Conservation (phyloP, 2,797 vertebrate species). For the Amblyraja radiata region DNA sequence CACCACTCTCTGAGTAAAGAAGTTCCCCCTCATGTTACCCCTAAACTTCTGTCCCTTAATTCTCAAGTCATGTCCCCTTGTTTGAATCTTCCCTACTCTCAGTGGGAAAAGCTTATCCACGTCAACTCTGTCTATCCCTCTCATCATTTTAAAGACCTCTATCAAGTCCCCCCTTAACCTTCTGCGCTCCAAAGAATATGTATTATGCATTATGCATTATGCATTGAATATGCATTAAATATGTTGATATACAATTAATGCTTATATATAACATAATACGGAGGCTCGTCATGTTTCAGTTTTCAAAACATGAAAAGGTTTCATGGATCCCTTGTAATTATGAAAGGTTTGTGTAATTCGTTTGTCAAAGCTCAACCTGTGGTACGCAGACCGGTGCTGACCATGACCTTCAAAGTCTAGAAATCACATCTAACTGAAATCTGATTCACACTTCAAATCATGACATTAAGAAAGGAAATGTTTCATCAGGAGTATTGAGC, state of each 20-base stretch:
- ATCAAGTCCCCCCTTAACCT: no score
- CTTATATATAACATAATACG: conserved; percentile 1
- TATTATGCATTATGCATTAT: no score
- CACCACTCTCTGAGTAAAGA: no score
- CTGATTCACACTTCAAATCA: background rate
- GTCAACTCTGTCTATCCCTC: no score
- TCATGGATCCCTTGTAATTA: background rate
- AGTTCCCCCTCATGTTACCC: no score
- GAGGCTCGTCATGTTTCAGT: background rate
- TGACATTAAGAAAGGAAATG: background rate
- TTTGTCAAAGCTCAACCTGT: background rate
- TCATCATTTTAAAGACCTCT: no score
- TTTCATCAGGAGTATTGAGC: background rate
- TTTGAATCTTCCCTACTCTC: no score
- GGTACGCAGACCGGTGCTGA: background rate
- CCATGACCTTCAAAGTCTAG: background rate
- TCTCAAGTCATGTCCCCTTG: no score
- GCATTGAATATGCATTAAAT: background rate
- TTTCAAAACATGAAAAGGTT: background rate
- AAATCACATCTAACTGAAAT: background rate
- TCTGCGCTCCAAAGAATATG: no score
- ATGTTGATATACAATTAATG: conserved; percentile 12
- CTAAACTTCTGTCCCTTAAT: no score
- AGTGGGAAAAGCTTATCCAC: no score
- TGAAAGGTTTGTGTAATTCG: background rate